Base-by-base conservation (phyloP, 1,140 invertebrate genomes). In the Drosophila repletoides region DNA sequence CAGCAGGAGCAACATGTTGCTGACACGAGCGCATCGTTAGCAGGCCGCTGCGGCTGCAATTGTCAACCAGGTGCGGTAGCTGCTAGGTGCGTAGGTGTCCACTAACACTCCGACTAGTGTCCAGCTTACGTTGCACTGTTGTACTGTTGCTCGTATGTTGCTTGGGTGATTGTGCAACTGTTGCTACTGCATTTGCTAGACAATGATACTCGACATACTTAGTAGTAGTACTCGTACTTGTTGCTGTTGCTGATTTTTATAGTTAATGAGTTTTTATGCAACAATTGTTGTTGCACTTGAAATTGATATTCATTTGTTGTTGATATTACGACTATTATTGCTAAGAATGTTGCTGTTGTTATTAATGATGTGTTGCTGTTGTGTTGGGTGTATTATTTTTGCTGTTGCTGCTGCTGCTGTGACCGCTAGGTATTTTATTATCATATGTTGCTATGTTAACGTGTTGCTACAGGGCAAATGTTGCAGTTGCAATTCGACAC, bases 11-110 rank as follows among this genome's bases (percentile, higher is more conserved):
- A 76, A 41, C 66, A 69, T 86, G 76, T 86, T 80, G 80, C 64
- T 69, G 80, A 80, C 80, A 74, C 84, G 84, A 75, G 84, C 75
- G 61, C 75, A 84, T 88, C 80, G 80, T 86, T 86, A 86, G 80
- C 75, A 69, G 45, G 26, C 28, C 15, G 33, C 24, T 7, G n/a
- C 28, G 15, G 26, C 41, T 43, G 17, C 60, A 29, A 31, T 63
- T 52, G 36, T 43, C 53, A 45, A 26, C 55, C 21, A 45, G 53
- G 40, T 45, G 41, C 53, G 21, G 14, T 52, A 41, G 51, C 33
- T 45, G 33, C 22, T 43, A 22, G 45, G 28, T 61, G 63, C 64
- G 70, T 72, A 68, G 70, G 70, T 69, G 65, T 72, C 58, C 63
- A 43, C 59, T 45, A 43, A 46, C 41, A 51, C 21, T 58, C n/a